Conservation (phyloP, 2,113 vertebrate genomes). For the Platysteira castanea region DNA sequence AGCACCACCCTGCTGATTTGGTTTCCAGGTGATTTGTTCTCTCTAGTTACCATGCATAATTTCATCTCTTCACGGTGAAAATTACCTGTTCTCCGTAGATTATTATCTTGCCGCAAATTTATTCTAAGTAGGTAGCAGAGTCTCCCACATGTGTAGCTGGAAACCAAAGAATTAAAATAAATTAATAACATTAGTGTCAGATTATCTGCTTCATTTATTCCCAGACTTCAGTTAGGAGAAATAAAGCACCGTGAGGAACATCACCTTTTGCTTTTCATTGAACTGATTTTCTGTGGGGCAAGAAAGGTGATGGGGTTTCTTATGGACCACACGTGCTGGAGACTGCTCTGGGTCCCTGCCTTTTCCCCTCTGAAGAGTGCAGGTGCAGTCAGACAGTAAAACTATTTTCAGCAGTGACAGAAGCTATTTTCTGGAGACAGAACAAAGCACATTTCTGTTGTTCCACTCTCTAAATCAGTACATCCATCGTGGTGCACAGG, state of each 20-base stretch:
- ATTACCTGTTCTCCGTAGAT: background rate
- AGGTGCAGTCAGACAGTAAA: background rate
- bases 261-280: background rate
- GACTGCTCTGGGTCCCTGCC: background rate
- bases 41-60: background rate
- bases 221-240: background rate
- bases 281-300: background rate
- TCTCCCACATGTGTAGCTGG: background rate
- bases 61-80: background rate
- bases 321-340: background rate
- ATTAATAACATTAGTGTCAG: background rate
- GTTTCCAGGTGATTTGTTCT: background rate
- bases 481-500: background rate
- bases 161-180: conserved; percentile 12
- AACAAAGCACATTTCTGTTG: background rate
- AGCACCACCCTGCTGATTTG: background rate
- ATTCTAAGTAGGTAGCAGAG: background rate
- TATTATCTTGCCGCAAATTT: background rate
- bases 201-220: background rate
- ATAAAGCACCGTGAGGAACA: background rate
- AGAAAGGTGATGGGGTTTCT: background rate
- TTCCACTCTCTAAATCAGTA: background rate
- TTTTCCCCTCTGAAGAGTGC: background rate
- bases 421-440: background rate
- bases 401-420: background rate